Conservation (phyloP, 2,888 invertebrate genomes). For the Tetranychus piercei region DNA sequence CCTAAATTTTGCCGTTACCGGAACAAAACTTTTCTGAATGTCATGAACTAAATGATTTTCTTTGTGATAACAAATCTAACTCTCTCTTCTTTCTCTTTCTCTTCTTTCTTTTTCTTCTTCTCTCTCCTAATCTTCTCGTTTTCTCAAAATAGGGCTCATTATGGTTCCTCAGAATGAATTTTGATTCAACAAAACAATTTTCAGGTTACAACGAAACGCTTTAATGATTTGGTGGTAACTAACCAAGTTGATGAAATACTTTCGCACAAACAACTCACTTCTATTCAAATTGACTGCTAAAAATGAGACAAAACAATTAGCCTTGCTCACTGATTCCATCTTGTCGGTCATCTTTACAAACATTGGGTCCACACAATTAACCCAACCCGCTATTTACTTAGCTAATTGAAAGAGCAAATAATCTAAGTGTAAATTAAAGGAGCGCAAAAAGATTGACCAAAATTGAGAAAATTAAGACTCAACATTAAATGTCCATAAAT, state of each 20-base stretch:
- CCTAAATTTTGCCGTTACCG: neutral
- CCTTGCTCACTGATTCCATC: neutral
- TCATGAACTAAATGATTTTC: neutral
- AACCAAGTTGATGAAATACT: neutral
- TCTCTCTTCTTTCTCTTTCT: constrained; percentile 1
- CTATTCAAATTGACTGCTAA: no score
- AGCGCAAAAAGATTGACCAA: neutral
- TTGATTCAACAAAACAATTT: neutral
- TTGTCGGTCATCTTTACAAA: neutral
- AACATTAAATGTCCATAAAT: neutral
- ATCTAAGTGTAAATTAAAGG: neutral
- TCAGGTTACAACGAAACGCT: neutral
- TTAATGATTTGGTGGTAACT: neutral
- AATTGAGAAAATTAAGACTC: neutral
- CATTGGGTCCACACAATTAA: neutral
- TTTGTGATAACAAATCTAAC: neutral
- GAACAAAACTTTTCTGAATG: neutral
- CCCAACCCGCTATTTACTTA: neutral
- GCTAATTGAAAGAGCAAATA: neutral
- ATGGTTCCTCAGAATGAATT: constrained; percentile 29
- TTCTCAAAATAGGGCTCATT: neutral
- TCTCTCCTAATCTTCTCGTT: neutral
- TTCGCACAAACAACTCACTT: no score
- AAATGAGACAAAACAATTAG: neutral
- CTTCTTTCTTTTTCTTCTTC: neutral